These are phyloP conservation scores for Drosophila helvetica DNA, from an alignment of 2,888 invertebrate genomes.

Conservation along the genomic window DNA sequence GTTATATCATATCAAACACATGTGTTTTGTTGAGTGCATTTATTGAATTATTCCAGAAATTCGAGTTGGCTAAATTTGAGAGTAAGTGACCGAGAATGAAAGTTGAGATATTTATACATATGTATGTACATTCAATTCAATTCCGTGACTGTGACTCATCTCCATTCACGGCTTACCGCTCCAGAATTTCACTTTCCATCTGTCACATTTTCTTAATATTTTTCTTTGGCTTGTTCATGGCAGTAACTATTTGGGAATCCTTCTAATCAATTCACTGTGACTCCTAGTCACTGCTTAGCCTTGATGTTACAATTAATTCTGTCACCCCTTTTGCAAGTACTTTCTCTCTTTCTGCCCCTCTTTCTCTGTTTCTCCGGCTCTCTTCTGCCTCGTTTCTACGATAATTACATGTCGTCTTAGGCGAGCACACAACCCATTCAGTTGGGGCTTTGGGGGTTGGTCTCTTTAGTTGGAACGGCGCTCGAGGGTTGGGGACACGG, in stretches of 20 bases:
- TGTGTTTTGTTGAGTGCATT: too few species aligned
- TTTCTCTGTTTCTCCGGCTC: not conserved
- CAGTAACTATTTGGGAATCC: not conserved
- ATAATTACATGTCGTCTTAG: constrained; percentile 78
- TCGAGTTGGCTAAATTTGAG: too few species aligned
- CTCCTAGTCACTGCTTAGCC: constrained; percentile 1
- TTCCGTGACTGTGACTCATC: not conserved
- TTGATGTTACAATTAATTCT: constrained; percentile 22
- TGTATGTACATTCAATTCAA: too few species aligned
- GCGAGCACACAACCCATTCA: constrained; percentile 27
- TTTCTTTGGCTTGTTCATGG: too few species aligned
- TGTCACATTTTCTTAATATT: too few species aligned
- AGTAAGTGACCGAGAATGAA: too few species aligned
- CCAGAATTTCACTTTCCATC: too few species aligned
- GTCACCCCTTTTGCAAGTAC: not conserved
- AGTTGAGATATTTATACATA: not conserved
- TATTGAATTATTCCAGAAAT: too few species aligned
- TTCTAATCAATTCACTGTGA: not conserved
- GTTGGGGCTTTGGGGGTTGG: not conserved
- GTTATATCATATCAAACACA: too few species aligned
- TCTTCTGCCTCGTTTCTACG: constrained; percentile 49
- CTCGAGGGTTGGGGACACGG: not conserved
- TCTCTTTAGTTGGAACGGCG: not conserved
- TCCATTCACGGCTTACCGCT: not conserved
- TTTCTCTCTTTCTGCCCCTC: not conserved